phyloP scores from a whole-genome alignment of 2,888 invertebrate genomes.

The Yponomeuta sedellus region DNA sequence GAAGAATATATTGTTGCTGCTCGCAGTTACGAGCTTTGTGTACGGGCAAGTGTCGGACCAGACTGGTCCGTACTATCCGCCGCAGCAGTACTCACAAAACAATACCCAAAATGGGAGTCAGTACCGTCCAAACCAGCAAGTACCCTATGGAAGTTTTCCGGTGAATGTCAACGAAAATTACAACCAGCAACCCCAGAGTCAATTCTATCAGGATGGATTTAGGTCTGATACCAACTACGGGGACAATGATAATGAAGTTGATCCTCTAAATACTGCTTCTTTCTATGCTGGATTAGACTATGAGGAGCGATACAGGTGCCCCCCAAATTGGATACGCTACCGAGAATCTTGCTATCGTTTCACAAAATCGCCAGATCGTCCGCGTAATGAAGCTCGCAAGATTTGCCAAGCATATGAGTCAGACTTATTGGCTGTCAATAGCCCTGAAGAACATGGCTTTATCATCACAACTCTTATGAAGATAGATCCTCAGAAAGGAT shows the following conservation, averaged over 20 bases:
- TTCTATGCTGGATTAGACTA: constrained; percentile 65
- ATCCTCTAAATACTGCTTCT: constrained; percentile 54
- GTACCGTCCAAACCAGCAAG: constrained; percentile 52
- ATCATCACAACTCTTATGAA: constrained; percentile 87
- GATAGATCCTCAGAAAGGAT: constrained; percentile 89
- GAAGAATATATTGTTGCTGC: constrained; percentile 46
- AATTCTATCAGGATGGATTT: constrained; percentile 57
- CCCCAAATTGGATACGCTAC: constrained; percentile 90
- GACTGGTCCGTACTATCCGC: constrained; percentile 41
- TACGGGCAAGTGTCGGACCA: constrained; percentile 50
- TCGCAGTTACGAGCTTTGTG: constrained; percentile 45
- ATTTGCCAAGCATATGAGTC: constrained; percentile 90
- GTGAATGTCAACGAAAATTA: constrained; percentile 61
- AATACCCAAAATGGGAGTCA: constrained; percentile 44
- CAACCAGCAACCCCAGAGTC: constrained; percentile 52
- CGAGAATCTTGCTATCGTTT: constrained; percentile 92
- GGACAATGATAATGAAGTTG: constrained; percentile 50
- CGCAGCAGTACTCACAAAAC: constrained; percentile 40
- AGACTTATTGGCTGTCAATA: constrained; percentile 87
- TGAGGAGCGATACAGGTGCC: constrained; percentile 79
- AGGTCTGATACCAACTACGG: constrained; percentile 51
- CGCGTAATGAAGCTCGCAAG: constrained; percentile 86
- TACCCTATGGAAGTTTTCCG: constrained; percentile 63
- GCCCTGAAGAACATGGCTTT: constrained; percentile 91
- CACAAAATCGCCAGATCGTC: constrained; percentile 89